Base-by-base conservation (phyloP, 2,797 vertebrate genomes). In the Adelosebastes latens region DNA sequence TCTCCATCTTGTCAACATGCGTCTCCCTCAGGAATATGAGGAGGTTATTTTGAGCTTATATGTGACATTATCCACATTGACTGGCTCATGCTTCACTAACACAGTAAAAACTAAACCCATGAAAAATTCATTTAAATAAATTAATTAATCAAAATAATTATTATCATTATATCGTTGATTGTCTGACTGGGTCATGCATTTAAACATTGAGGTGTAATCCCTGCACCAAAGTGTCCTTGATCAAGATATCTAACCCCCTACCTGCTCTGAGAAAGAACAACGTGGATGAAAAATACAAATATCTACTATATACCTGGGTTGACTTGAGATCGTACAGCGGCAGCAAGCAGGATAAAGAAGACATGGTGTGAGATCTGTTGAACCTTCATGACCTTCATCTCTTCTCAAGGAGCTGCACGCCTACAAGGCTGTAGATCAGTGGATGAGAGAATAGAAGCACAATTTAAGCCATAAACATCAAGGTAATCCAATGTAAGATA, bases 231-330 rank as follows among this genome's bases (percentile, higher is more conserved):
- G n/a, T 42, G 63, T 61, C 74, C 34, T 27, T 22, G 16, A 55
- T 39, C 4, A 34, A 65, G 39, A 66, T 55, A 39, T 10, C 31
- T 13, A 49, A 27, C 14, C 6, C 5, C 4, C 49, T 22, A 4
- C 27, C 20, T 60, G 34, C 42, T 60, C 46, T 22, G 14, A 75
- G 27, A 16, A 8, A 34, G 13, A 42, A 18, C 6, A 8, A 56
- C 31, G 2, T 39, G 18, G 36, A 70, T 10, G 25, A 73, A 22
- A 63, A 59, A 53, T 29, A n/a, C 11, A 7, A 31, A 42, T 2
- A 34, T 65, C 59, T 86, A 14, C 46, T 8, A 0, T 73, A 46
- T 46, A 96, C 96, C 95, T 94, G 96, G 96, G 87, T 96, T 96
- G 72, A 96, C 96, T 84, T 96, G 96, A 66, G 89, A 75, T 69